Evolutionary conservation across 2,888 invertebrate species (phyloP), one percentile per base, ranked within the genome.

Genomic region (Homarus gammarus): DNA sequence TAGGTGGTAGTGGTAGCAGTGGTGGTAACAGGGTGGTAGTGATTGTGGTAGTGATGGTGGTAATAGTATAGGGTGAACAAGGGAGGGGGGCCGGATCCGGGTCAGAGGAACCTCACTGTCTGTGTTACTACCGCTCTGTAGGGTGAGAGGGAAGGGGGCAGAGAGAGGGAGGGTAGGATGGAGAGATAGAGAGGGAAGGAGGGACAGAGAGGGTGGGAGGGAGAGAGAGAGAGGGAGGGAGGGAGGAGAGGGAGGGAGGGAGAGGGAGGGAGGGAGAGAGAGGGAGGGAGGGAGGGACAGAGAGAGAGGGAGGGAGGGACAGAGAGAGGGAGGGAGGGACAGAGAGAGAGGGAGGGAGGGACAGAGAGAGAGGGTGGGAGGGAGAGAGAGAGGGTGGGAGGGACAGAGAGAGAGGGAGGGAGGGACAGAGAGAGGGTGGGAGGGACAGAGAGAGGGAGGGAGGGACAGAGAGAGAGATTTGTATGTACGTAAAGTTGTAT

Each of bases 241-340:
- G 18, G 27, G 15, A 36, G 38, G 18, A 27, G 15, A 36, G 38
- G 38, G 22, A 27, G 27, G n/a, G 22, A 38, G 40, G 15, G 38
- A n/a, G 75, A 75, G 40, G 38, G 18, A 75, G 38, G 38, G 18
- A 15, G 38, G 27, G 38, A 40, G 38, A 40, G 75, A 75, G 38
- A n/a, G n/a, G n/a, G n/a, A n/a, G n/a, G n/a, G n/a, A n/a, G n/a
- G n/a, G n/a, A n/a, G n/a, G n/a, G n/a, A n/a, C n/a, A n/a, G n/a
- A n/a, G n/a, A n/a, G n/a, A n/a, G n/a, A n/a, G n/a, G n/a, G 81
- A 81, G 82, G 33, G 61, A 81, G 72, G 38, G 51, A 49, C 44
- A 49, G 44, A 49, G 83, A 83, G 83, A 27, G 18, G 33, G 44
- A n/a, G 70, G 10, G 49, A 51, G 3, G 12, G 38, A 75, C 75